Evolutionary conservation across 2,797 vertebrate genomes (phyloP).

Genomic region (Lateolabrax maculatus): DNA sequence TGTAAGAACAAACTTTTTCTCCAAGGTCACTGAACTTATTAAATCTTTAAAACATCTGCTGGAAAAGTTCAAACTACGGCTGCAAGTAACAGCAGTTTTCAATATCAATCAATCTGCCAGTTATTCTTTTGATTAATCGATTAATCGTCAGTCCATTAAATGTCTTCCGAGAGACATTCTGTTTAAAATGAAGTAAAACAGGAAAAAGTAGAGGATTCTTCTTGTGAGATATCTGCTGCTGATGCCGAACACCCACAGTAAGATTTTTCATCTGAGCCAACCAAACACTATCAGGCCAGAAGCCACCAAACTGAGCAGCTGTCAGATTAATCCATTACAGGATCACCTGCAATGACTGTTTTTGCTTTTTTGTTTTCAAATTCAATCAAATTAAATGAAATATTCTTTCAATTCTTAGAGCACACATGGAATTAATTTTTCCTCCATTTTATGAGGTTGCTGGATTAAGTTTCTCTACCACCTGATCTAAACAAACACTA

Average conservation of each 20-base stretch:
- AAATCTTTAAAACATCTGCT: not conserved
- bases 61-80: not conserved
- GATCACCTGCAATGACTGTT: no score
- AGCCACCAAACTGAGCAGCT: no score
- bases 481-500: no score
- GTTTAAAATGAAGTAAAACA: not conserved
- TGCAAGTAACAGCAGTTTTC: no score
- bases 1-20: not conserved
- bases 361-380: no score
- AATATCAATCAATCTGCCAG: not conserved
- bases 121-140: not conserved
- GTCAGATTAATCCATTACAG: no score
- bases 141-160: not conserved
- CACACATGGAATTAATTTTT: not conserved
- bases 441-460: not conserved
- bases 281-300: no score
- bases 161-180: not conserved
- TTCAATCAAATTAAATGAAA: no score
- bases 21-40: constrained; percentile 27
- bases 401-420: not conserved
- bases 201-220: no score
- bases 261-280: no score
- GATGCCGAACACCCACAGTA: no score
- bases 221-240: no score
- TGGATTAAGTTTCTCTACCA: not conserved